phyloP scores from a whole-genome alignment of 2,888 invertebrate species.

The Ptychoptera albimana region DNA sequence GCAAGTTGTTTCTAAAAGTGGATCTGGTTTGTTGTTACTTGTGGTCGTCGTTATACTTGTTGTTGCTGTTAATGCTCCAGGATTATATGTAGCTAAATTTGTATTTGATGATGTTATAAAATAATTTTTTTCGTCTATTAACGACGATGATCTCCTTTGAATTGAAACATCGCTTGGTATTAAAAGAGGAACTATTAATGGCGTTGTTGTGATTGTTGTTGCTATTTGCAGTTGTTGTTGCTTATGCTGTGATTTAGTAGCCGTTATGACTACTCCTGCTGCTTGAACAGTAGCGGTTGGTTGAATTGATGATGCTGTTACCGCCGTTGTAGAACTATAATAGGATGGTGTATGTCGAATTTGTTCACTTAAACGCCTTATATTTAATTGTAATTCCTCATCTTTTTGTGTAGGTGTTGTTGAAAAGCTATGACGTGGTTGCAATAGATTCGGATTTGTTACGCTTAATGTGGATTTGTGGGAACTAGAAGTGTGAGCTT shows the following conservation, averaged over 20 bases:
- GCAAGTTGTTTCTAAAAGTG: slow-evolving; percentile 29
- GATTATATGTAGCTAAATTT: background rate
- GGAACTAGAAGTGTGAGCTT: background rate
- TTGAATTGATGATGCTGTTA: slow-evolving; percentile 4
- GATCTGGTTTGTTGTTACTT: slow-evolving; percentile 17
- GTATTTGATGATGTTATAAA: background rate
- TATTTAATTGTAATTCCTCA: slow-evolving; percentile 26
- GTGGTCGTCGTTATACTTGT: background rate
- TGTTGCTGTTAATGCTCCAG: background rate
- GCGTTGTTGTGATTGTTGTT: slow-evolving; percentile 1
- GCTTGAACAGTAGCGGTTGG: slow-evolving; percentile 9
- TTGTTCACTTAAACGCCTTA: slow-evolving; percentile 26
- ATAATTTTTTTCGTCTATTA: background rate
- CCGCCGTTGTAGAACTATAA: slow-evolving; percentile 13
- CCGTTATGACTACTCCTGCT: slow-evolving; percentile 3
- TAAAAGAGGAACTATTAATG: no score
- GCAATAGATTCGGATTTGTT: slow-evolving; percentile 19
- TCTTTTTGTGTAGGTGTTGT: slow-evolving; percentile 16
- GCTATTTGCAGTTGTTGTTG: slow-evolving; percentile 9
- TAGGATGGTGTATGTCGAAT: slow-evolving; percentile 16
- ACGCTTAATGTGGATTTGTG: slow-evolving; percentile 15
- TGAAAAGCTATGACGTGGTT: slow-evolving; percentile 26
- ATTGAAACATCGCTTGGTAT: background rate
- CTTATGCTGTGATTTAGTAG: slow-evolving; percentile 9
- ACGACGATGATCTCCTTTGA: background rate